These are phyloP conservation scores for Tursiops truncatus DNA, from an alignment of 2,113 vertebrate genomes.

Conservation along the genomic window DNA sequence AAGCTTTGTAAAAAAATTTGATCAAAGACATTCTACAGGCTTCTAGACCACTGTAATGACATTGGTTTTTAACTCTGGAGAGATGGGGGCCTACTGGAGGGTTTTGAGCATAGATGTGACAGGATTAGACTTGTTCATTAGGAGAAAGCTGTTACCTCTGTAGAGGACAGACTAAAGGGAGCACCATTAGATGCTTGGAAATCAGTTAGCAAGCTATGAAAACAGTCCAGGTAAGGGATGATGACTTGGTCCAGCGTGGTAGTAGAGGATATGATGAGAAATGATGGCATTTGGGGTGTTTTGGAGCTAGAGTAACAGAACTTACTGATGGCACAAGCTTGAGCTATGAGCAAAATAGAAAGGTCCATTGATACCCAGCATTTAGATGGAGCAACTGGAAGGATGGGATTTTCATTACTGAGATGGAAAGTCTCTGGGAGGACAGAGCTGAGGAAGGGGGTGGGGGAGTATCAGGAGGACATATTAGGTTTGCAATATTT, in stretches of 20 bases:
- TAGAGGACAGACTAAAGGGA: neutral
- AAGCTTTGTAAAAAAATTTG: neutral
- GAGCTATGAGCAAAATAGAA: neutral
- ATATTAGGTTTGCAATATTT: neutral
- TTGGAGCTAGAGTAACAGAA: neutral
- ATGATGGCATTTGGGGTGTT: neutral
- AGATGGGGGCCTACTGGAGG: no score
- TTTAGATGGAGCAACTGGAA: neutral
- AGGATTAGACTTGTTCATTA: neutral
- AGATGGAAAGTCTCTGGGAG: neutral
- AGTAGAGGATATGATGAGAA: neutral
- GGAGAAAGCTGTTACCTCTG: neutral
- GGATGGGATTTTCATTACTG: neutral
- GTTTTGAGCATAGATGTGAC: neutral
- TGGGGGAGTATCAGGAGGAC: neutral
- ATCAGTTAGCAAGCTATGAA: neutral
- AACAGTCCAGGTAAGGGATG: neutral
- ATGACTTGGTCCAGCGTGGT: neutral
- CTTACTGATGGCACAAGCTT: neutral
- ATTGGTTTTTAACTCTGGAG: neutral
- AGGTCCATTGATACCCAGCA: neutral
- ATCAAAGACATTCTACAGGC: neutral
- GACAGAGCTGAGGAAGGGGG: neutral
- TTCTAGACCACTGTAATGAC: neutral
- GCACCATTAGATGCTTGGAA: neutral